Percentiles rank a stretch among this genome's conserved stretches.
phyloP scores from a whole-genome alignment of 2,797 vertebrate species.

The Enteromius afrohamiltoni region DNA sequence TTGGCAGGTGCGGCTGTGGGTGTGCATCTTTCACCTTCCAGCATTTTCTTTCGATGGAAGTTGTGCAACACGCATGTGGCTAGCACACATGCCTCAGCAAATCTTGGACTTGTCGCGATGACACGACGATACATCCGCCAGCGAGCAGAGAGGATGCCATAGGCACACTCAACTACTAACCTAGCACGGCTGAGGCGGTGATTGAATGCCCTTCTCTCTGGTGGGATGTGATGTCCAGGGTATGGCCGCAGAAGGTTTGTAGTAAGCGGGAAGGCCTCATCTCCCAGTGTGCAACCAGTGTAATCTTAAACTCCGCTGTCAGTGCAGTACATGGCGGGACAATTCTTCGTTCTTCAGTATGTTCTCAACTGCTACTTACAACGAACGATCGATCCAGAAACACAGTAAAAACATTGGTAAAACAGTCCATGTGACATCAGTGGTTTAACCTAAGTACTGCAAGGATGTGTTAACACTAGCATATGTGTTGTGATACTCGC shows the following conservation, averaged over 20 bases:
- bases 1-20: not conserved
- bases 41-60: no score
- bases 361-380: no score
- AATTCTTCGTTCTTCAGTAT: no score
- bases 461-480: no score
- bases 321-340: no score
- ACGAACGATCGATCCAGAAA: no score
- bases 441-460: no score
- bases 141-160: slow-evolving; percentile 3
- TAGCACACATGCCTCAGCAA: not conserved
- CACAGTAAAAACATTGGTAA: no score
- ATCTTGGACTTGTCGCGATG: not conserved
- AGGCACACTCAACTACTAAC: not conserved
- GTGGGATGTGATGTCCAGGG: slow-evolving; percentile 12
- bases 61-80: no score
- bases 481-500: no score
- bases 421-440: no score
- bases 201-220: not conserved
- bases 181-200: not conserved
- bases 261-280: not conserved
- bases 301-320: no score
- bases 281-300: not conserved
- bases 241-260: not conserved
- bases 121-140: not conserved
- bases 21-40: not conserved